Percentiles rank a stretch among this genome's conserved stretches.
These are phyloP conservation scores for Melinaea marsaeus DNA, from an alignment of 2,888 invertebrate genomes.

Conservation along the genomic window DNA sequence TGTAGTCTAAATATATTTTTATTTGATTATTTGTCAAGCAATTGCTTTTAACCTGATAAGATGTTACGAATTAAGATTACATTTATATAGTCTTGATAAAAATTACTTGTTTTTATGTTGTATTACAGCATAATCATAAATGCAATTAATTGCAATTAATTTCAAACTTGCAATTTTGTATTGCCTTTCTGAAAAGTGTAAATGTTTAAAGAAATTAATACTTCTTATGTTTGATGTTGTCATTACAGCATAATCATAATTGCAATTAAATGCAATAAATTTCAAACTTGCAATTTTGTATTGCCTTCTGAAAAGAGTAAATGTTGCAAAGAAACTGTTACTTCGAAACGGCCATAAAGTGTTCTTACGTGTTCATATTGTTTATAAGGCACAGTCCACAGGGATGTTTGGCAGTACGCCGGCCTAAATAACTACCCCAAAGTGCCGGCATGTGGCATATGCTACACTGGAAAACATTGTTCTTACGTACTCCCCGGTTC, in stretches of 20 bases:
- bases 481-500: background rate
- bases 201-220: background rate
- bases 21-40: too few species aligned
- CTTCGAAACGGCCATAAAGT: slow-evolving; percentile 12
- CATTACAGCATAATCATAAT: too few species aligned
- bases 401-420: slow-evolving; percentile 27
- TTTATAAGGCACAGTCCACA: slow-evolving; percentile 16
- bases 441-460: slow-evolving; percentile 16
- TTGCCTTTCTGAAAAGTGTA: background rate
- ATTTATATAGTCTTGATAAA: too few species aligned
- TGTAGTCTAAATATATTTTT: too few species aligned
- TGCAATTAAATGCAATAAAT: too few species aligned
- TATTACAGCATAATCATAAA: too few species aligned
- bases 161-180: background rate
- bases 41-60: too few species aligned
- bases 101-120: too few species aligned
- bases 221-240: background rate
- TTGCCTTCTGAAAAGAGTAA: background rate
- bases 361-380: slow-evolving; percentile 17
- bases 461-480: slow-evolving; percentile 6
- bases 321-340: background rate
- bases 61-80: too few species aligned
- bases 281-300: background rate
- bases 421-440: slow-evolving; percentile 15
- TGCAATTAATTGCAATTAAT: too few species aligned